These are phyloP conservation scores for Alligator sinensis DNA, from an alignment of 2,113 vertebrate genomes.

Conservation along the genomic window DNA sequence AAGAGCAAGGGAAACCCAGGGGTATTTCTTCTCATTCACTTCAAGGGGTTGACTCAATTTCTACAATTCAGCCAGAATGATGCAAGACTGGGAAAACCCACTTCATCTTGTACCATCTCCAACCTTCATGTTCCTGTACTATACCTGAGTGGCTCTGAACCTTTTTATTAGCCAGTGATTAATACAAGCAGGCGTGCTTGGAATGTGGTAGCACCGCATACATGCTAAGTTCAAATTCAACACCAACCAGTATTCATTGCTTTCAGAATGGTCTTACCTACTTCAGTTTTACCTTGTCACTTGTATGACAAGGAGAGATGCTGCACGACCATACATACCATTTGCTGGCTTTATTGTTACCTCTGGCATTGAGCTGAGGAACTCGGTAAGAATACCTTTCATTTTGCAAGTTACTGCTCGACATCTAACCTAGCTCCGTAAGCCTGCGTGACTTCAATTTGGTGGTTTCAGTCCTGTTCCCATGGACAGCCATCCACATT, in stretches of 20 bases:
- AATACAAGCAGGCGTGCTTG: not conserved
- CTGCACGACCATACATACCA: fast-evolving
- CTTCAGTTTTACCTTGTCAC: not conserved
- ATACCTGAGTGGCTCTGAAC: not conserved
- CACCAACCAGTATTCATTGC: slow-evolving; percentile 42
- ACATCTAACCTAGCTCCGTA: not conserved
- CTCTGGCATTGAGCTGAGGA: not conserved
- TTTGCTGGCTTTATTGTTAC: not conserved
- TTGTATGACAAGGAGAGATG: not conserved
- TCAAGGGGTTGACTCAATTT: not conserved
- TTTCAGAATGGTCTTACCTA: not conserved
- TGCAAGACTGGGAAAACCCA: not conserved
- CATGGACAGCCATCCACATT: not conserved
- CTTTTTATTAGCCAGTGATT: not conserved
- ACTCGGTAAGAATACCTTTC: not conserved
- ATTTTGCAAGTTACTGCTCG: too few relatives aligned
- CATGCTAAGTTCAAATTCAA: slow-evolving; percentile 1
- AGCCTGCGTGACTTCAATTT: fast-evolving
- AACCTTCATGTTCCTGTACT: not conserved
- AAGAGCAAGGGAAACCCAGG: not conserved
- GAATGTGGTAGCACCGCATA: not conserved
- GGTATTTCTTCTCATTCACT: not conserved
- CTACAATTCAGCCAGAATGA: not conserved
- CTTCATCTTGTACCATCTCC: not conserved
- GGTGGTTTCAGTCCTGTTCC: not conserved